Evolutionary conservation across 2,888 invertebrate genomes (phyloP).

Genomic region (Yponomeuta plumbellus): DNA sequence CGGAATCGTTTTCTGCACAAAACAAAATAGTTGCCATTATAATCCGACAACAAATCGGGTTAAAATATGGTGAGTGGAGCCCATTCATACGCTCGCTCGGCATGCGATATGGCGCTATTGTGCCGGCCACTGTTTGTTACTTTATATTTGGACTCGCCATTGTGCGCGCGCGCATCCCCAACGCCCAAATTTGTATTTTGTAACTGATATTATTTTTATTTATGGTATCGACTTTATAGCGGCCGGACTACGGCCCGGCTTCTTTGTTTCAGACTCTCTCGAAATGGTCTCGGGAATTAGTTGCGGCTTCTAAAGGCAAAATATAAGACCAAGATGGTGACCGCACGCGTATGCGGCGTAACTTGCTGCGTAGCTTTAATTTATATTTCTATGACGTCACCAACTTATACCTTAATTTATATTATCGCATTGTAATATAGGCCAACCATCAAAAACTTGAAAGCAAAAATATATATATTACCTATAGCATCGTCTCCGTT

Average conservation of each 20-base stretch:
- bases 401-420: no score
- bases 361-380: no score
- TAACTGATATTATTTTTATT: constrained; percentile 16
- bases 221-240: constrained; percentile 9
- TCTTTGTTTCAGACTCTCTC: background rate
- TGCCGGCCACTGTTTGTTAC: constrained; percentile 21
- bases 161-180: constrained; percentile 16
- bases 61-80: constrained; percentile 6
- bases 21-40: constrained; percentile 14
- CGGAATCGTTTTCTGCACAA: background rate
- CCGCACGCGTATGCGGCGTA: no score
- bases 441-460: no score
- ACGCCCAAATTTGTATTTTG: constrained; percentile 20
- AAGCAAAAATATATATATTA: no score
- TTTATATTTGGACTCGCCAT: constrained; percentile 16
- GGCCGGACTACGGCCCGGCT: background rate
- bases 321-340: background rate
- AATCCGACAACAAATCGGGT: constrained; percentile 16
- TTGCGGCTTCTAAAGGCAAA: background rate
- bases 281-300: background rate
- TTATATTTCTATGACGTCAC: no score
- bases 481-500: no score
- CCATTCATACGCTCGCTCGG: constrained; percentile 21
- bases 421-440: no score
- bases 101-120: constrained; percentile 21